Evolutionary conservation across 2,888 invertebrate genomes (phyloP), one percentile per base, ranked within the genome.

Genomic region (Pammene fasciana): DNA sequence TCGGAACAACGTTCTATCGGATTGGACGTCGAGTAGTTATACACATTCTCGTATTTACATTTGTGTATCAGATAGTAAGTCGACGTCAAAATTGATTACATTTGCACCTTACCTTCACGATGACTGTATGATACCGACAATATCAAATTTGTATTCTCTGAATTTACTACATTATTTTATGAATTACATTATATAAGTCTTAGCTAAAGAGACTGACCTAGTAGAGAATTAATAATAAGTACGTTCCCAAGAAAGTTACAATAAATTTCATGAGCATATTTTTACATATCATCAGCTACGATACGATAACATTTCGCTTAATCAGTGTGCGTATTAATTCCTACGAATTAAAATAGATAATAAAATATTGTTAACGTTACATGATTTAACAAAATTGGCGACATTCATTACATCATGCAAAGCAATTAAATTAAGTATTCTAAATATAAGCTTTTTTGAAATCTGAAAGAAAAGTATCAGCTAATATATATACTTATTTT

Each of bases 251-350:
- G 16, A 61, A 5, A 4, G 38, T 13, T 50, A 61, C 16, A 1
- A 61, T 50, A 13, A 38, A 38, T 60, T 36, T 60, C 14, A 60
- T 36, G 5, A 34, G 14, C n/a, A 34, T 14, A 1, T 14, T 62
- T 61, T 48, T 54, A 61, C 16, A 55, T 26, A 3, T 26, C 26
- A 26, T 26, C 26, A 26, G 26, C 34, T 61, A 14, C 43, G 9
- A 3, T 61, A 14, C 43, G 9, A 3, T 64, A 68, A 68, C n/a
- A 68, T 64, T 43, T 34, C 34, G 16, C 56, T 50, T 46, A 57
- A 68, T 68, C 62, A 26, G 10, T 4, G 11, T 55, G 26, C 55
- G 8, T 62, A 68, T 16, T 5, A 10, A 59, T 18, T 68, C 52
- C 9, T 11, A 62, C 41, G n/a, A 38, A 26, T 26, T 26, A 26